phyloP scores from a whole-genome alignment of 1,140 invertebrate species.

The Planococcus citri region DNA sequence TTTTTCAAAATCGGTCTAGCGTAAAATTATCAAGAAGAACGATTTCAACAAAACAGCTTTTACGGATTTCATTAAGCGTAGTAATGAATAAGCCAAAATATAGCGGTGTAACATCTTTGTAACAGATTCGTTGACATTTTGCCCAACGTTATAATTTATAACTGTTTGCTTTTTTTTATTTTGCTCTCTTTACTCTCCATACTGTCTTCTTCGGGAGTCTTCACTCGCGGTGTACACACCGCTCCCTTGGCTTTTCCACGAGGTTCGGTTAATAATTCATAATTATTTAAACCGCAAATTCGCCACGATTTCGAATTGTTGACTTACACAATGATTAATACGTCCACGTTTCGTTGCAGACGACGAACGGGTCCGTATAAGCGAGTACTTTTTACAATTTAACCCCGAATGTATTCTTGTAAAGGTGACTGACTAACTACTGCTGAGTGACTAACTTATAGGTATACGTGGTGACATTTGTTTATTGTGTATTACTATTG shows the following conservation, averaged over 20 bases:
- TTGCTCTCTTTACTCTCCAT: neutral
- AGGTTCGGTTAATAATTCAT: slow-evolving; percentile 16
- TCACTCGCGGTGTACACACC: neutral
- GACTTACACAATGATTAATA: slow-evolving; percentile 5
- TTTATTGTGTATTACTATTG: too few species aligned
- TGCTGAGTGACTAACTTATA: too few species aligned
- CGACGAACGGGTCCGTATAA: neutral
- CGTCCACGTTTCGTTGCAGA: neutral
- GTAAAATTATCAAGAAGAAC: slow-evolving; percentile 18
- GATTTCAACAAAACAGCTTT: slow-evolving; percentile 19
- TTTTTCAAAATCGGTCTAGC: slow-evolving; percentile 15
- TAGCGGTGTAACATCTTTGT: slow-evolving; percentile 14
- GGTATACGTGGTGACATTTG: too few species aligned
- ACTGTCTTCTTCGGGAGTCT: neutral
- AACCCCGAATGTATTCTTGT: too few species aligned
- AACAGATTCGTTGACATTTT: slow-evolving; percentile 20
- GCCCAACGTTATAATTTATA: slow-evolving; percentile 18
- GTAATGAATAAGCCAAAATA: slow-evolving; percentile 20
- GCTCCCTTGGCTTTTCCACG: neutral
- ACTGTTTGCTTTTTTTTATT: slow-evolving; percentile 15
- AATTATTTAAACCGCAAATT: slow-evolving; percentile 20
- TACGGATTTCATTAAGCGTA: slow-evolving; percentile 19
- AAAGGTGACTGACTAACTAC: too few species aligned
- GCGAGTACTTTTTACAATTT: too few species aligned
- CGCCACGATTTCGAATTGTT: slow-evolving; percentile 11